Evolutionary conservation across 2,888 invertebrate genomes (phyloP).

Genomic region (Keiferia lycopersicella): DNA sequence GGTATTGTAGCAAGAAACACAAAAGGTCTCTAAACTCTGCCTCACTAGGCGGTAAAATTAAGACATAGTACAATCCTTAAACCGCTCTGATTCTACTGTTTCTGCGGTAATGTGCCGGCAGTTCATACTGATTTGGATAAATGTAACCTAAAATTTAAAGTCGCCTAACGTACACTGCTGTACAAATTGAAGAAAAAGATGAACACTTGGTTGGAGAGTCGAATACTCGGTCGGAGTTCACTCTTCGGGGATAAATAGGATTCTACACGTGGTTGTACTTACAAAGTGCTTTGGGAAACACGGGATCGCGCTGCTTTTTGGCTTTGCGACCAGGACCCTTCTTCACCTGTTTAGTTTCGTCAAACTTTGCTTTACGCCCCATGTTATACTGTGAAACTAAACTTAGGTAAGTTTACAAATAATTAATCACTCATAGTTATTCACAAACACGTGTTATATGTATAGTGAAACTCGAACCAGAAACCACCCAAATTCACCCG

Average conservation of each 20-base stretch:
- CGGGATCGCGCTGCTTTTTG: conserved; percentile 92
- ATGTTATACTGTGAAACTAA: conserved; percentile 67
- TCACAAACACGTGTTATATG: not conserved
- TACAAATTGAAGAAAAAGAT: too few species aligned
- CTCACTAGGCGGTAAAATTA: too few species aligned
- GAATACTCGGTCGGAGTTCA: not conserved
- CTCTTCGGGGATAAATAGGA: not conserved
- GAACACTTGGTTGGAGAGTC: too few species aligned
- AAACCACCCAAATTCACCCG: not conserved
- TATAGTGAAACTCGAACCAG: not conserved
- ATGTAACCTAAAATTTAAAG: too few species aligned
- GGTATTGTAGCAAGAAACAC: too few species aligned
- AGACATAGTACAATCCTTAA: too few species aligned
- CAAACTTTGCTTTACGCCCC: conserved; percentile 93
- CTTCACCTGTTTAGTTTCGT: conserved; percentile 85
- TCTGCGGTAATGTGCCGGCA: too few species aligned
- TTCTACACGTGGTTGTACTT: conserved; percentile 43
- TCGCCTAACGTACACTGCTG: too few species aligned
- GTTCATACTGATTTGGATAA: too few species aligned
- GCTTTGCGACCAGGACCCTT: conserved; percentile 93
- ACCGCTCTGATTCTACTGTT: too few species aligned
- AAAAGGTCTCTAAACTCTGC: too few species aligned
- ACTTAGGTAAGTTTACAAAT: not conserved
- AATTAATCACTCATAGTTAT: not conserved
- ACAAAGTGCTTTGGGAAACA: conserved; percentile 81